Base-by-base conservation (phyloP, 2,888 invertebrate genomes). In the Microchrysa polita region DNA sequence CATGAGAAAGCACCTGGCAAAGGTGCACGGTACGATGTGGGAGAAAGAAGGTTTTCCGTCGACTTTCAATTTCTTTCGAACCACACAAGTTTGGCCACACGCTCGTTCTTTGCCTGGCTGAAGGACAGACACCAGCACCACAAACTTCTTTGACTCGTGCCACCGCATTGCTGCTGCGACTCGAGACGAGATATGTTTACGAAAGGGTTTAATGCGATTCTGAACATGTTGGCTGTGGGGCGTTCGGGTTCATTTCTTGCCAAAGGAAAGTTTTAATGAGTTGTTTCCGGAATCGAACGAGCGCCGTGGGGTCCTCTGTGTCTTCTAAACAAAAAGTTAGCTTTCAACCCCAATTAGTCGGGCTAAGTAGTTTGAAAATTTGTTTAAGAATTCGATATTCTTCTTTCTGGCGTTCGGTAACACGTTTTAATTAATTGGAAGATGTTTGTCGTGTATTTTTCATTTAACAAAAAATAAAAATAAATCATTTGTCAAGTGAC, bases 161-260 rank as follows among this genome's bases (percentile, higher is more conserved):
- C 12, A n/a, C 27, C 4, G 14, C 48, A 48, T 12, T 48, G 48
- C 2, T n/a, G 48, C 7, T 12, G 7, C 12, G 12, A 42, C 12
- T 7, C 7, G 42, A 42, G 12, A 9, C 42, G 7, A 12, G 12
- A 42, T 12, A 48, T 48, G 10, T n/a, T 48, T 12, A 4, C 16
- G 27, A 34, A 34, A 48, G 16, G 48, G 48, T n/a, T 48, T 48
- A 48, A 48, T 48, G 48, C 14, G 48, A 48, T n/a, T 48, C 48
- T 48, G 48, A 48, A 48, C 48, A 48, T 48, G 48, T n/a, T 48
- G 48, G 12, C 16, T 10, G 10, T 12, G 48, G 48, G 10, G 2
- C 4, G 4, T 48, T 4, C 12, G 48, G 4, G 48, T 48, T 48
- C 16, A 48, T 12, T 48, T 12, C 5, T 48, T 48, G 48, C 2